Conservation (phyloP, 2,797 vertebrate genomes). For the Fundulus diaphanus region DNA sequence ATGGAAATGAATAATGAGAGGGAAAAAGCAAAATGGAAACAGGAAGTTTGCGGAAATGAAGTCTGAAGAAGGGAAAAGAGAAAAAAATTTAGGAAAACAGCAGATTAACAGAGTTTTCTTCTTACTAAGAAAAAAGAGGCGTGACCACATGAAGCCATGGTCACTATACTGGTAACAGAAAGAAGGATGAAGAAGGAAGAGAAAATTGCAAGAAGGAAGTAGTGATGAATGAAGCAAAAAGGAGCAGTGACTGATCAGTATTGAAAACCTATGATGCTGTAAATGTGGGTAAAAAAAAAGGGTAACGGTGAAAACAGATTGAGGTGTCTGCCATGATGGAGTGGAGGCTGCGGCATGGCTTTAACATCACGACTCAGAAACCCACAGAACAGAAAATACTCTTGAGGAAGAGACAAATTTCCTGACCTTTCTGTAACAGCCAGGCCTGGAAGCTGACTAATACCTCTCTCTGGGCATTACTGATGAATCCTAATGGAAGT, state of each 20-base stretch:
- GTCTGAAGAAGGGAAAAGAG: conserved; percentile 2
- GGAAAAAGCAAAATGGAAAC: not conserved
- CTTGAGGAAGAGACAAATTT: conserved; percentile 70
- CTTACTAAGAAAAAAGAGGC: conserved; percentile 20
- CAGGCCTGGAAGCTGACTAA: conserved; percentile 58
- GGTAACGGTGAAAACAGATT: conserved; percentile 74
- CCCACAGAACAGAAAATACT: conserved; percentile 61
- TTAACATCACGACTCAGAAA: conserved; percentile 61
- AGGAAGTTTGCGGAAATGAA: not conserved
- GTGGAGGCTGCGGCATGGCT: conserved; percentile 63
- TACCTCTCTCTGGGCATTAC: conserved; percentile 44
- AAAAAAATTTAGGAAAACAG: conserved; percentile 21
- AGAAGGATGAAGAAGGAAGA: conserved; percentile 50
- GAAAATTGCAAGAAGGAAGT: conserved; percentile 47
- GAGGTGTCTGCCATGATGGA: conserved; percentile 81
- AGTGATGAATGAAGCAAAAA: conserved; percentile 80
- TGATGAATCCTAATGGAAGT: conserved; percentile 54
- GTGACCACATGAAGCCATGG: conserved; percentile 18
- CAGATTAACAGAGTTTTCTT: conserved; percentile 43
- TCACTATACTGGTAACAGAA: conserved; percentile 35
- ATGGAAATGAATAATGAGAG: conserved; percentile 35
- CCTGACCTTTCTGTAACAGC: conserved; percentile 72
- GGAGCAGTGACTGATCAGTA: conserved; percentile 77
- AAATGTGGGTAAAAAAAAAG: conserved; percentile 67
- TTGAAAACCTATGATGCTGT: conserved; percentile 76